A percentile compares a stretch with the other conserved stretches of the same genome.
These are phyloP conservation scores for Callyntrura guangdongensis DNA, from an alignment of 2,888 invertebrate species.

Conservation along the genomic window DNA sequence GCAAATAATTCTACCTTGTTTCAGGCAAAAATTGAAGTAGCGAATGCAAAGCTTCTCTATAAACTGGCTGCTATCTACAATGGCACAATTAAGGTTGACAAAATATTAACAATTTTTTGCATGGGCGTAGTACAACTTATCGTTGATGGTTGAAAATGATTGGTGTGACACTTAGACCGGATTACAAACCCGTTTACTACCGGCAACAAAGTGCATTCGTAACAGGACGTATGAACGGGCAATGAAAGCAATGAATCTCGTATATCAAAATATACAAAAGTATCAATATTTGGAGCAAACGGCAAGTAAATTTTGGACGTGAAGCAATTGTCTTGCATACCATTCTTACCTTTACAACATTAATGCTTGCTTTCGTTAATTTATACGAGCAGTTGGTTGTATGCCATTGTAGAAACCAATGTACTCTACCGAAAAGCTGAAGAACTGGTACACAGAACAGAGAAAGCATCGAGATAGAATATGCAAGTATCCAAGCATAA, in stretches of 20 bases:
- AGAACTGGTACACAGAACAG: conserved; percentile 65
- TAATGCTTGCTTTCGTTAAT: background rate
- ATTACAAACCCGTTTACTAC: conserved; percentile 33
- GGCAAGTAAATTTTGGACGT: conserved; percentile 33
- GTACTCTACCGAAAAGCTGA: conserved; percentile 33
- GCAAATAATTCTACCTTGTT: background rate
- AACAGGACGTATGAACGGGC: conserved; percentile 52
- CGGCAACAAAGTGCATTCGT: background rate
- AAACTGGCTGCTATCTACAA: conserved; percentile 63
- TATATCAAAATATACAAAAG: conserved; percentile 60
- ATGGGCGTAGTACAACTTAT: background rate
- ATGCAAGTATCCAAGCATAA: conserved; percentile 58
- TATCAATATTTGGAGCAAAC: conserved; percentile 43
- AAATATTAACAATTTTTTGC: conserved; percentile 8
- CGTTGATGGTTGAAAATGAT: too few species aligned
- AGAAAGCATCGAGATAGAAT: conserved; percentile 51
- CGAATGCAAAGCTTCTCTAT: conserved; percentile 56
- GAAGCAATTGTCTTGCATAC: background rate
- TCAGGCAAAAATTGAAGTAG: conserved; percentile 57
- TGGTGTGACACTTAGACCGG: conserved; percentile 14
- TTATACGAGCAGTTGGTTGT: background rate
- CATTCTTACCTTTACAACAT: background rate
- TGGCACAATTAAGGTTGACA: conserved; percentile 40
- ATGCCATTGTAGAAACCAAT: conserved; percentile 40
- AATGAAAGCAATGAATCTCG: conserved; percentile 52